phyloP scores from a whole-genome alignment of 2,888 invertebrate genomes.

The Eustalomyia histrio region DNA sequence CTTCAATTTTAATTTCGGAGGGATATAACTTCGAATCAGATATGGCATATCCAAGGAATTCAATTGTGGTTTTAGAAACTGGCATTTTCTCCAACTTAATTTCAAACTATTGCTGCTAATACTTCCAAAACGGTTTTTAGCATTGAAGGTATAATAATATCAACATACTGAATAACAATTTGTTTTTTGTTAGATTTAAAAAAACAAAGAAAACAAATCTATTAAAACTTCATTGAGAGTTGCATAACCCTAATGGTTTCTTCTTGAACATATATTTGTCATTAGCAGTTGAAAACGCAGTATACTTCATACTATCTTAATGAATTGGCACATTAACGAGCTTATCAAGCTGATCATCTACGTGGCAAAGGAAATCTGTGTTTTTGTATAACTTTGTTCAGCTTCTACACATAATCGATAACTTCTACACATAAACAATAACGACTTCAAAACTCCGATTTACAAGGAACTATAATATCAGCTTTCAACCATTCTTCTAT shows the following conservation, averaged over 20 bases:
- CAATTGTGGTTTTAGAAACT: not conserved
- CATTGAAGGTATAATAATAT: slow-evolving; percentile 18
- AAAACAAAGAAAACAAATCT: slow-evolving; percentile 5
- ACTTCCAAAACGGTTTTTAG: not conserved
- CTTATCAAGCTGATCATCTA: too few relatives aligned
- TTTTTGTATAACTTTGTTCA: too few relatives aligned
- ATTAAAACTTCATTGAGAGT: slow-evolving; percentile 8
- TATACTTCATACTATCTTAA: slow-evolving; percentile 16
- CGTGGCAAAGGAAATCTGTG: too few relatives aligned
- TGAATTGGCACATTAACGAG: slow-evolving; percentile 3
- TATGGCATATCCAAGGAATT: not conserved
- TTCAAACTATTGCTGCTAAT: not conserved
- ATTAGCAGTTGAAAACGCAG: slow-evolving; percentile 12
- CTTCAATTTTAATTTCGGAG: not conserved
- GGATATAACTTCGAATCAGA: not conserved
- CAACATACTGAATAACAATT: slow-evolving; percentile 10
- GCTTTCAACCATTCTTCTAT: too few relatives aligned
- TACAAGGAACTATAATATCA: too few relatives aligned
- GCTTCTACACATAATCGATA: too few relatives aligned
- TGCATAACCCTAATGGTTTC: too few relatives aligned
- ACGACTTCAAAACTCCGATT: too few relatives aligned
- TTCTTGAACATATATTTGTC: slow-evolving; percentile 19
- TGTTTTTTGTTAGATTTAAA: not conserved
- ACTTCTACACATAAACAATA: too few relatives aligned
- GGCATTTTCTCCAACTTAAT: not conserved